phyloP scores from a whole-genome alignment of 2,797 vertebrate genomes.

The Chiroxiphia lanceolata region DNA sequence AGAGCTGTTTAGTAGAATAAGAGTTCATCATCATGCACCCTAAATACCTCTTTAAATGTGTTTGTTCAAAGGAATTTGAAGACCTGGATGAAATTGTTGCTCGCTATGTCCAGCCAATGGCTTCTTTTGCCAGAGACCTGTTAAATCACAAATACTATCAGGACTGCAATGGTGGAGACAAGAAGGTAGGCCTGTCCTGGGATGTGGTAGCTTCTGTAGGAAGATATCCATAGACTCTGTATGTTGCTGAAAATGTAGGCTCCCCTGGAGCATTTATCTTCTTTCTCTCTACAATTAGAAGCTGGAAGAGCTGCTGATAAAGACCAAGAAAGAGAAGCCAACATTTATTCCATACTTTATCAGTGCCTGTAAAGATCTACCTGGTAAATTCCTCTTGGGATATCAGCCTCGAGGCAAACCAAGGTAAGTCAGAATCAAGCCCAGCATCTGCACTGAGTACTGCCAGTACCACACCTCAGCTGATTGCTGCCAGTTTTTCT shows the following conservation, averaged over 20 bases:
- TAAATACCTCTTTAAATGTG: constrained; percentile 30
- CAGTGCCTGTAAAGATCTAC: constrained; percentile 94
- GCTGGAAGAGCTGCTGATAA: constrained; percentile 94
- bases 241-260: neutral
- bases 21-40: neutral
- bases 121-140: constrained; percentile 94
- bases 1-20: neutral
- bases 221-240: neutral
- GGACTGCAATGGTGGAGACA: constrained; percentile 88
- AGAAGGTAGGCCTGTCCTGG: constrained; percentile 82
- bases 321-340: constrained; percentile 95
- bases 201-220: neutral
- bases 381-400: constrained; percentile 97
- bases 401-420: constrained; percentile 99
- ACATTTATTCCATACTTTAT: constrained; percentile 98
- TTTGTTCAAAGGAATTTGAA: constrained; percentile 91
- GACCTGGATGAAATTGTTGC: constrained; percentile 99
- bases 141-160: constrained; percentile 97
- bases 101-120: constrained; percentile 98
- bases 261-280: neutral
- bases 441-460: neutral
- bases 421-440: constrained; percentile 78
- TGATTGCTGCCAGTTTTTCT: neutral
- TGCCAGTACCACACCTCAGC: neutral
- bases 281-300: constrained; percentile 78